A percentile compares a stretch with the other conserved stretches of the same genome.
phyloP scores from a whole-genome alignment of 2,888 invertebrate genomes.

The Lysandra coridon region DNA sequence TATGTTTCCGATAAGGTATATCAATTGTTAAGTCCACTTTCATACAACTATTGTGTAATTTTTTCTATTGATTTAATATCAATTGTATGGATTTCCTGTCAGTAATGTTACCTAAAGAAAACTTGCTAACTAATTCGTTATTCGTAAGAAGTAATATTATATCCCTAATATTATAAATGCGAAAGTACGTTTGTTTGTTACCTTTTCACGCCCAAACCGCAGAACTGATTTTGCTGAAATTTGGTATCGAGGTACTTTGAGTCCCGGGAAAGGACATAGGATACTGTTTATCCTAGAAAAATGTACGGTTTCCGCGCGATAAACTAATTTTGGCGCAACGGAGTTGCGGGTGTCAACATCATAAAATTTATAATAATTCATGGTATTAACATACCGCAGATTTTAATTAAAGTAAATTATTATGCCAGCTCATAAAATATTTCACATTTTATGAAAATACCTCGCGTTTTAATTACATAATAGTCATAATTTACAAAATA shows the following conservation, averaged over 20 bases:
- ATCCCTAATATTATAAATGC: too few relatives aligned
- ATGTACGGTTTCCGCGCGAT: too few relatives aligned
- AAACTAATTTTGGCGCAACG: too few relatives aligned
- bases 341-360: not conserved
- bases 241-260: too few relatives aligned
- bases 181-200: too few relatives aligned
- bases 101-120: not conserved
- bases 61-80: not conserved
- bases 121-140: not conserved
- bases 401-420: slow-evolving; percentile 3
- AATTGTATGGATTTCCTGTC: not conserved
- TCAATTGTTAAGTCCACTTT: not conserved
- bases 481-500: not conserved
- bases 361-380: not conserved
- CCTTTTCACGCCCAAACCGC: too few relatives aligned
- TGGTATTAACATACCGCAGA: not conserved
- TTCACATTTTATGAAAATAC: not conserved
- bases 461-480: not conserved
- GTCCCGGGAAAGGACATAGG: too few relatives aligned
- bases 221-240: too few relatives aligned
- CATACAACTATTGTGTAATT: not conserved
- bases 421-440: not conserved
- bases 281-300: too few relatives aligned
- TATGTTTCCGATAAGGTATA: not conserved
- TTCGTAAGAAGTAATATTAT: not conserved